Percentiles rank a stretch among this genome's conserved stretches.
phyloP scores from a whole-genome alignment of 1,140 invertebrate genomes.

The Drosophila repleta region DNA sequence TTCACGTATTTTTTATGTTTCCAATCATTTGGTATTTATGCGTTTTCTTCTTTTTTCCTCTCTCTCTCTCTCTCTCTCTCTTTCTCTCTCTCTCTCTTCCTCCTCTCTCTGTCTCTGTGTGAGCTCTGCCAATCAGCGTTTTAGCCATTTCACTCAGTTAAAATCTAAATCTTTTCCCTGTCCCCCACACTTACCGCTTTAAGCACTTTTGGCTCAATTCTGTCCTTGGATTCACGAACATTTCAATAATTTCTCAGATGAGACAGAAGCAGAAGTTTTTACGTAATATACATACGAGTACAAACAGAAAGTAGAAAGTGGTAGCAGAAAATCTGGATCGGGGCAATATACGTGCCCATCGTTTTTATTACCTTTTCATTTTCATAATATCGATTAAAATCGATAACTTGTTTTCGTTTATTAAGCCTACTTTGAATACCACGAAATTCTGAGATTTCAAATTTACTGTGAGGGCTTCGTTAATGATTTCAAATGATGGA shows the following conservation, averaged over 20 bases:
- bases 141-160: constrained; percentile 48
- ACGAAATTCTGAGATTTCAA: no score
- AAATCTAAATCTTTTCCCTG: background rate
- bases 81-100: constrained; percentile 3
- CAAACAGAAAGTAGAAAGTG: no score
- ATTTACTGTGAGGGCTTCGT: no score
- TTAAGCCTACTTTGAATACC: no score
- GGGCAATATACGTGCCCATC: no score
- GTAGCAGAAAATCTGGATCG: no score
- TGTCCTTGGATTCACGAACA: background rate
- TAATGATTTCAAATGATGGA: no score
- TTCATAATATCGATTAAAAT: no score
- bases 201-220: constrained; percentile 15
- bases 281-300: no score
- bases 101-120: background rate
- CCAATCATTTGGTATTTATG: constrained; percentile 79
- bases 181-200: background rate
- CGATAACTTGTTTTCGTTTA: no score
- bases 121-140: constrained; percentile 62
- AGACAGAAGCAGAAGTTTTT: no score
- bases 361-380: no score
- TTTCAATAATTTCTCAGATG: background rate
- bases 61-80: constrained; percentile 49
- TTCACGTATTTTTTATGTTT: constrained; percentile 60
- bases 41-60: constrained; percentile 64